phyloP scores from a whole-genome alignment of 2,797 vertebrate genomes.

The Mus spretus region DNA sequence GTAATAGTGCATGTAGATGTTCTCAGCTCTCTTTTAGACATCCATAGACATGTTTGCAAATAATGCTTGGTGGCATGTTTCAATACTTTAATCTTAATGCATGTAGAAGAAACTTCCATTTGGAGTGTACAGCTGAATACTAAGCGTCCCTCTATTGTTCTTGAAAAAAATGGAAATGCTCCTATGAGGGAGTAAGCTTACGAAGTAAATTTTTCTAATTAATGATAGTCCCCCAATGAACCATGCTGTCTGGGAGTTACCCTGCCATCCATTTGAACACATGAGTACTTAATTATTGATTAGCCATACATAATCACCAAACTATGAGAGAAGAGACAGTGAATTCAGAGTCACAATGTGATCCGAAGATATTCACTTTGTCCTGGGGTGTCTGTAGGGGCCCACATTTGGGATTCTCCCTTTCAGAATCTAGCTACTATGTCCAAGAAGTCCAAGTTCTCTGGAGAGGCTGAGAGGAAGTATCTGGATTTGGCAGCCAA shows the following conservation, averaged over 20 bases:
- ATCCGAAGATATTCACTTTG: not conserved
- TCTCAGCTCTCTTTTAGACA: not conserved
- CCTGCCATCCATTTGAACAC: too few relatives aligned
- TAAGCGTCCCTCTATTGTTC: not conserved
- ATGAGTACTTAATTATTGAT: not conserved
- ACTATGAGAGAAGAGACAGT: not conserved
- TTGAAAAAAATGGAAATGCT: constrained; percentile 27
- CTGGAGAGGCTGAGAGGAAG: not conserved
- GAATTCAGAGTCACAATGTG: not conserved
- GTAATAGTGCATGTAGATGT: not conserved
- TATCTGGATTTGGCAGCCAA: not conserved
- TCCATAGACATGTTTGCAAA: not conserved
- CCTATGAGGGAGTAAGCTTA: not conserved
- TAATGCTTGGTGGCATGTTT: not conserved
- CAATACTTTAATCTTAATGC: not conserved
- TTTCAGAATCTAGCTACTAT: not conserved
- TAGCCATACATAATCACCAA: not conserved
- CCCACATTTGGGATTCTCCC: not conserved
- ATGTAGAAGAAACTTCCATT: constrained; percentile 7
- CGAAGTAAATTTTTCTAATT: not conserved
- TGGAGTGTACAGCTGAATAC: constrained; percentile 14
- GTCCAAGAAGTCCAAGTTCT: not conserved
- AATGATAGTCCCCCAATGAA: not conserved
- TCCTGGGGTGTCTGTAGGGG: not conserved
- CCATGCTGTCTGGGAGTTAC: not conserved